Evolutionary conservation across 2,797 vertebrate genomes (phyloP).

Genomic region (Yasuhikotakia modesta): DNA sequence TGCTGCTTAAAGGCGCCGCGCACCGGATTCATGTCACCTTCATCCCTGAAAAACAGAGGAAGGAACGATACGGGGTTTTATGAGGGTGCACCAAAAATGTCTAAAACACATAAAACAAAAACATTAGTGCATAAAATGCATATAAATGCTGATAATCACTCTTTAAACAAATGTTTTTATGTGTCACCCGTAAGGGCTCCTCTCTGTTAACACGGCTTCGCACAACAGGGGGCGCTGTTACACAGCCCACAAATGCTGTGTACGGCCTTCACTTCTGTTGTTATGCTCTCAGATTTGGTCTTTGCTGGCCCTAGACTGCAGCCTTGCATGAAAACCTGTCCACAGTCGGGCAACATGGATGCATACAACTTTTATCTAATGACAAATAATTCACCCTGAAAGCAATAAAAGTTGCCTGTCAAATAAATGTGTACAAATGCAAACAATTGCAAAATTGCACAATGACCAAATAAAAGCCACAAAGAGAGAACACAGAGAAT

Average conservation of each 20-base stretch:
- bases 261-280: neutral
- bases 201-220: neutral
- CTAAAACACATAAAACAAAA: neutral
- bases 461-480: neutral
- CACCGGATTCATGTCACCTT: no score
- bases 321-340: neutral
- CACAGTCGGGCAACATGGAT: neutral
- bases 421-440: no score
- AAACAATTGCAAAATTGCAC: no score
- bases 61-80: no score
- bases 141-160: neutral
- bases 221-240: constrained; percentile 5
- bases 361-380: neutral
- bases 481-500: neutral
- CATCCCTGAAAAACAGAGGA: no score
- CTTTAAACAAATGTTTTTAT: neutral
- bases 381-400: no score
- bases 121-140: no score
- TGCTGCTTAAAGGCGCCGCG: constrained; percentile 31
- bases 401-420: no score
- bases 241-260: neutral
- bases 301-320: neutral
- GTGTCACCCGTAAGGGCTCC: no score
- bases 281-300: neutral
- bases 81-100: no score